A percentile compares a stretch with the other conserved stretches of the same genome.
phyloP scores from a whole-genome alignment of 2,888 invertebrate genomes.

The Pristionchus mayeri region DNA sequence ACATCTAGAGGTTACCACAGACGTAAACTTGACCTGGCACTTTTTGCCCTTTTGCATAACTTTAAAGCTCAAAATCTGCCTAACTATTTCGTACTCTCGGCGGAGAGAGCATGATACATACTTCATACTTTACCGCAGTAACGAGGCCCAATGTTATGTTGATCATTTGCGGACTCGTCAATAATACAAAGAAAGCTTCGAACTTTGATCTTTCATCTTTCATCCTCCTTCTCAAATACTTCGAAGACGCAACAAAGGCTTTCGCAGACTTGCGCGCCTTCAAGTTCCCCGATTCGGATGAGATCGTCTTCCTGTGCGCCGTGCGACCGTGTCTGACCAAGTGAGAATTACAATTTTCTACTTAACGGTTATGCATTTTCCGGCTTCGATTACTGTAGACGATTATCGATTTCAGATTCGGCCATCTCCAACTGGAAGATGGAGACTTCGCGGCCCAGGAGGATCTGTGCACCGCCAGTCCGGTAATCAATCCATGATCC shows the following conservation, averaged over 20 bases:
- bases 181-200: no score
- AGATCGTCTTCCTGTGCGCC: constrained; percentile 64
- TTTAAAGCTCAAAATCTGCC: no score
- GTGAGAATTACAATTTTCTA: background rate
- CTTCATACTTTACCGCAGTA: no score
- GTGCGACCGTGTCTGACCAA: constrained; percentile 56
- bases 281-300: constrained; percentile 66
- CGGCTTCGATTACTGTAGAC: background rate
- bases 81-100: no score
- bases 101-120: no score
- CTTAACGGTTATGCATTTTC: background rate
- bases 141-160: no score
- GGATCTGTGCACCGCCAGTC: constrained; percentile 6
- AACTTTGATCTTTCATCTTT: no score
- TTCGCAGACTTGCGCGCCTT: constrained; percentile 62
- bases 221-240: constrained; percentile 50
- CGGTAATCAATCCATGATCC: background rate
- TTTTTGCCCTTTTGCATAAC: no score
- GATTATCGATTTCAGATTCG: constrained; percentile 40
- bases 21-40: background rate
- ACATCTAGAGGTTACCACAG: no score
- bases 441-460: background rate
- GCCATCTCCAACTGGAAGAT: constrained; percentile 25
- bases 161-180: no score
- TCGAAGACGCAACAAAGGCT: constrained; percentile 54